These are phyloP conservation scores for Typhlichthys eigenmanni DNA, from an alignment of 2,797 vertebrate genomes.

Conservation along the genomic window DNA sequence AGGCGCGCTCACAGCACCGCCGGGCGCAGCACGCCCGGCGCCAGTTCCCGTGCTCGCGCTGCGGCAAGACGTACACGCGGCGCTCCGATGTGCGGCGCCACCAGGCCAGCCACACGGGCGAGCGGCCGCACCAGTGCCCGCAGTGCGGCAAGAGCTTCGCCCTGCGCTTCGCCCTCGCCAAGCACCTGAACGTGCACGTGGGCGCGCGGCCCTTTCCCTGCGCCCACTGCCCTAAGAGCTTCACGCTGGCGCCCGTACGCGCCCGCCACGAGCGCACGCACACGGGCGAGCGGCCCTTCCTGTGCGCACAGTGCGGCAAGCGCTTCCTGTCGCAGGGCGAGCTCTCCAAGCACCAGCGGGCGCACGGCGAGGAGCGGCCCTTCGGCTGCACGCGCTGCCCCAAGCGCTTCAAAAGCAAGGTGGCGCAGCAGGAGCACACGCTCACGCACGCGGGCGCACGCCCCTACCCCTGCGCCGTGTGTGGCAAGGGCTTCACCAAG, in stretches of 20 bases:
- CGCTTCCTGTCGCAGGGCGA: conserved; percentile 77
- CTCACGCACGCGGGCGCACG: conserved; percentile 80
- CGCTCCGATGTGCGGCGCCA: conserved; percentile 76
- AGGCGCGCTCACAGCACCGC: conserved; percentile 71
- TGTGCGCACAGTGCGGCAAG: conserved; percentile 80
- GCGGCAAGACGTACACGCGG: conserved; percentile 76
- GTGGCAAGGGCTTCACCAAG: conserved; percentile 86
- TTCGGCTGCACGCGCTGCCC: conserved; percentile 71
- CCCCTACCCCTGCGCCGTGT: conserved; percentile 81
- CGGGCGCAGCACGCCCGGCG: conserved; percentile 63
- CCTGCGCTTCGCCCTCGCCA: conserved; percentile 70
- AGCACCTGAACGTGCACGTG: conserved; percentile 74
- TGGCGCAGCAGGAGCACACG: conserved; percentile 79
- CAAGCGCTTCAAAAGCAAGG: conserved; percentile 78
- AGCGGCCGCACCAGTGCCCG: conserved; percentile 71
- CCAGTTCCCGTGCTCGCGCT: conserved; percentile 74
- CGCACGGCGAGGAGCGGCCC: conserved; percentile 72
- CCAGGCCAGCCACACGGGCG: conserved; percentile 72
- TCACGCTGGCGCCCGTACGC: conserved; percentile 74
- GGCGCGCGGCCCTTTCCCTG: conserved; percentile 77
- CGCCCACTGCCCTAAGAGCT: conserved; percentile 75
- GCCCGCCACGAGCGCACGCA: conserved; percentile 79
- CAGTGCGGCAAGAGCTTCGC: conserved; percentile 74
- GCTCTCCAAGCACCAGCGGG: conserved; percentile 77
- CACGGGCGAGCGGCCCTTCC: conserved; percentile 80